Base-by-base conservation (phyloP, 2,797 vertebrate species). In the Coilia nasus region DNA sequence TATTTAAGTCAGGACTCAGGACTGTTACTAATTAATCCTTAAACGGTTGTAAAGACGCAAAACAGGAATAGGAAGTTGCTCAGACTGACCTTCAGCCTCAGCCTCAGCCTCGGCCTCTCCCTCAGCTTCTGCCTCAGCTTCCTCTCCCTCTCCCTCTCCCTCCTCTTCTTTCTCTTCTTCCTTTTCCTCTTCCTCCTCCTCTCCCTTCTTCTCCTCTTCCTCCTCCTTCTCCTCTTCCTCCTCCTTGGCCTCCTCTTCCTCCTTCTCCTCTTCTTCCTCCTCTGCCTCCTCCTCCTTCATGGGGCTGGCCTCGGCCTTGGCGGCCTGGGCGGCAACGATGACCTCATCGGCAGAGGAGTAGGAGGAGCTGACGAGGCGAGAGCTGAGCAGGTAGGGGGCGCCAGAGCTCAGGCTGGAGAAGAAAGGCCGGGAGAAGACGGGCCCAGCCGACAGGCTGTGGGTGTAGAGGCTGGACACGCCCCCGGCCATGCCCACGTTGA, bases 291-390 rank as follows among this genome's bases (percentile, higher is more conserved):
- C 96, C 47, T 97, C 96, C 4, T 83, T 91, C 0, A 95, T 94
- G 9, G 96, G 94, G 54, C 93, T 94, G 19, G 96, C 96, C 90
- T 97, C 96, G 84, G 96, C 95, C 81, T 96, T 94, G n/a, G 92
- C 95, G 0, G 91, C 92, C 0, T 96, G 96, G 21, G 95, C 95
- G 19, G 97, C 93, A 81, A 96, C 96, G 17, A 98, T 93, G 80
- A 96, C 93, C 17, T 97, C 97, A 88, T 98, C 96, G 3, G 35
- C 71, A 1, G 96, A 95, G 83, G 96, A 89, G 44, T 96, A 94
- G 0, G 96, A 87, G 0, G 96, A 95, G 91, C 92, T 92, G 85
- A 94, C 56, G 56, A 94, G 87, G 44, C 94, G 94, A 82, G 94
- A 94, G 2, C 93, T 93, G 91, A 95, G 87, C 90, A 95, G 75